Base-by-base conservation (phyloP, 2,113 vertebrate species). In the Platanista minor region DNA sequence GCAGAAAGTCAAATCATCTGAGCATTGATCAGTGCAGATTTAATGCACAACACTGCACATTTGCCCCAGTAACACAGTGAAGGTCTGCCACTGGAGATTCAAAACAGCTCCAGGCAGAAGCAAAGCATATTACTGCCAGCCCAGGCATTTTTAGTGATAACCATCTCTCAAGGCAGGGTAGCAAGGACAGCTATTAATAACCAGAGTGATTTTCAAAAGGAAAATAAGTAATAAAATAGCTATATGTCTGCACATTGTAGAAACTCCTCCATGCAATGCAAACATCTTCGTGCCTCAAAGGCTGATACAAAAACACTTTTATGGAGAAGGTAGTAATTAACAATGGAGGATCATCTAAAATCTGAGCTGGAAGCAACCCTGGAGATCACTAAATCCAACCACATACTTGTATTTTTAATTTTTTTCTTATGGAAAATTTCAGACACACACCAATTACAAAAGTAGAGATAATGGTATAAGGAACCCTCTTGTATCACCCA, bases 1-100 rank as follows among this genome's bases (percentile, higher is more conserved):
- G 39, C n/a, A 94, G 97, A 86, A 96, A 92, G 90, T 29, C 87
- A 77, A 77, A 90, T 46, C 57, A 27, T 41, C 64, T 77, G 97
- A 91, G 85, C 46, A n/a, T 54, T 33, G 52, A 95, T 59, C 59
- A 85, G 87, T 23, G 82, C 87, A 78, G 10, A 64, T 88, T 87
- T 62, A 80, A 91, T 0, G 1, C 92, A 95, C 71, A 59, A 83
- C 72, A 59, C 89, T 67, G 94, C 91, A 46, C 72, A 81, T 14
- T 3, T 0, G 52, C 62, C 83, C 92, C 71, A 11, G 57, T 2
- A 54, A 57, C 85, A 36, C 0, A 1, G 39, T 23, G 52, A 67
- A 33, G 91, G 13, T 62, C 67, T 43, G 94, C 72, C 78, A 27
- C 90, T 46, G 57, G 88, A 95, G 94, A 91, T 8, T 67, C 74